phyloP scores from a whole-genome alignment of 2,888 invertebrate genomes.

The Xanthia icteritia region DNA sequence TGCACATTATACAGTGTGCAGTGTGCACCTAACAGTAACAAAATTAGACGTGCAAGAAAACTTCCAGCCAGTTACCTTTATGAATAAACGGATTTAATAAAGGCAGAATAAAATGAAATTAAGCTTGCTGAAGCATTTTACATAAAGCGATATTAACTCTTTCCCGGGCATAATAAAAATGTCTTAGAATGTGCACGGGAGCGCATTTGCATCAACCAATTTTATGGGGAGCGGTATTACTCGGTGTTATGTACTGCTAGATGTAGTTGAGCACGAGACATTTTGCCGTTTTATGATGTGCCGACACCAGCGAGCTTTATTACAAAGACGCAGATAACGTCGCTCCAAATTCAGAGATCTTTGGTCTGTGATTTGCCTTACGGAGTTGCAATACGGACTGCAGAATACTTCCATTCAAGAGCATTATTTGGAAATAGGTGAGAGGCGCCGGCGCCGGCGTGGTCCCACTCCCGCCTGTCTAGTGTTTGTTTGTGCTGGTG shows the following conservation, averaged over 20 bases:
- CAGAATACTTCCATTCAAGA: conserved; percentile 36
- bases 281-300: conserved; percentile 76
- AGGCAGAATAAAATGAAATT: conserved; percentile 73
- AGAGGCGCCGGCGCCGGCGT: conserved; percentile 33
- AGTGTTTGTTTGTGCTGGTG: conserved; percentile 74
- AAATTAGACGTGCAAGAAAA: conserved; percentile 60
- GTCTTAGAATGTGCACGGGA: conserved; percentile 76
- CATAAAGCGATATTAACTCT: conserved; percentile 83
- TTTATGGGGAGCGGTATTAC: conserved; percentile 55
- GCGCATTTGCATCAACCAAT: conserved; percentile 77
- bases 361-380: conserved; percentile 61
- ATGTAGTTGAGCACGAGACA: conserved; percentile 70
- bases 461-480: conserved; percentile 58
- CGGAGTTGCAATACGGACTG: conserved; percentile 63
- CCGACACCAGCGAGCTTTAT: conserved; percentile 72
- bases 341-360: conserved; percentile 58
- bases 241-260: conserved; percentile 35
- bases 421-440: conserved; percentile 56
- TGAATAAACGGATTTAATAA: conserved; percentile 67
- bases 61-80: conserved; percentile 59
- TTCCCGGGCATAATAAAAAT: conserved; percentile 81
- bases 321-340: conserved; percentile 67
- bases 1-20: conserved; percentile 1
- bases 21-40: conserved; percentile 38
- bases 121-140: conserved; percentile 74